Conservation (phyloP, 2,888 invertebrate genomes). For the Clepsis dumicolana region DNA sequence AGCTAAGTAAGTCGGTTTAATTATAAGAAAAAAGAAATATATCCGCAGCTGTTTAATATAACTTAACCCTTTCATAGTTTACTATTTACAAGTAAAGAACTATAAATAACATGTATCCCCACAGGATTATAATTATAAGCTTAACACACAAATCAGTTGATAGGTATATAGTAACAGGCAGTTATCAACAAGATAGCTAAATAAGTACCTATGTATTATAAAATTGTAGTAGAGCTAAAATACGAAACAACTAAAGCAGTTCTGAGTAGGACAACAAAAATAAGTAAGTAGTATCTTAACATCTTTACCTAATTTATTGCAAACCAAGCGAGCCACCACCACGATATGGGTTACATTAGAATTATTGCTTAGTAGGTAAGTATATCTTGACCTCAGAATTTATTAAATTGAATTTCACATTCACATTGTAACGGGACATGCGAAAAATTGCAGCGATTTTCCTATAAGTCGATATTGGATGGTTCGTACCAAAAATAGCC, state of each 20-base stretch:
- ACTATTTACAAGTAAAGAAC: conserved; percentile 43
- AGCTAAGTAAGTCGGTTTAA: not conserved
- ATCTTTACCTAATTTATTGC: conserved; percentile 20
- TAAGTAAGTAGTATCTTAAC: conserved; percentile 6
- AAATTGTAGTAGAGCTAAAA: conserved; percentile 16
- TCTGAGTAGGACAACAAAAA: conserved; percentile 19
- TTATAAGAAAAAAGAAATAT: not conserved
- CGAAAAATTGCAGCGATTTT: not conserved
- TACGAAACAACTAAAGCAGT: conserved; percentile 29
- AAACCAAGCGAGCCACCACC: conserved; percentile 24
- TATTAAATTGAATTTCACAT: too few species aligned
- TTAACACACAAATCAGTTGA: conserved; percentile 34
- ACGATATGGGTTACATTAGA: not conserved
- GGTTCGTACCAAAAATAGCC: too few species aligned
- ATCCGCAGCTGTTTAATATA: conserved; percentile 40
- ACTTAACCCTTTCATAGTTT: conserved; percentile 40
- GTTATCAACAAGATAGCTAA: conserved; percentile 33
- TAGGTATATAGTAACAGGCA: conserved; percentile 38
- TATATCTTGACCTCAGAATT: too few species aligned
- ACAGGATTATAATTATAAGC: conserved; percentile 24
- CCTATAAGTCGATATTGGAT: not conserved
- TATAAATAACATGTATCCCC: conserved; percentile 41
- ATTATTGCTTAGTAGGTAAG: too few species aligned
- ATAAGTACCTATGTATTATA: not conserved
- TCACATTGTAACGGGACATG: not conserved